Evolutionary conservation across 2,797 vertebrate genomes (phyloP), one percentile per base, ranked within the genome.

Genomic region (Gymnocypris eckloni): DNA sequence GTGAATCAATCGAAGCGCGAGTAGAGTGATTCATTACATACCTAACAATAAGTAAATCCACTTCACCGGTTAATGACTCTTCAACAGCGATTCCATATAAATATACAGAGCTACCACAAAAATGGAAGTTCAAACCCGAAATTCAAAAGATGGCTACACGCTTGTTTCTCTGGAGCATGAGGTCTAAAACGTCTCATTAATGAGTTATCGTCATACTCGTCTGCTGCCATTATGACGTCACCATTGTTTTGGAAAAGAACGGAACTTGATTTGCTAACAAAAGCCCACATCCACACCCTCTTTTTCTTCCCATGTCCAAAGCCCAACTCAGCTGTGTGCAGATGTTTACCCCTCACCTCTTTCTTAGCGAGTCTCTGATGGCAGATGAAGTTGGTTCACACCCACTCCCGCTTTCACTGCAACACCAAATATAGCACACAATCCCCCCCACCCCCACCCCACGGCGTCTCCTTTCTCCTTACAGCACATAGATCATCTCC

Each of bases 381-480:
- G 89, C 87, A 90, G 88, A 93, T 92, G 93, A 92, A 90, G 90
- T 56, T 83, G 81, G 86, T 93, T 92, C 92, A 92, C 87, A 83
- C 93, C 93, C 92, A 93, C 93, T 93, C 92, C 88, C 90, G 91
- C 90, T 90, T 90, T 93, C 90, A 93, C 91, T 92, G 92, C 90
- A 88, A 91, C 86, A 92, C 94, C 94, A 94, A 95, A 95, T 94
- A 94, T 94, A 95, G 94, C 93, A 93, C 93, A 94, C 91, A 91
- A 92, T 91, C 92, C 92, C 90, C 92, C 90, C 92, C 3, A 7
- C 91, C 89, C 88, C 18, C 33, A 25, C 67, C 92, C 93, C 93
- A 92, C 91, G 90, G 89, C 92, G 91, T 90, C 90, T 28, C 28
- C 41, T 77, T 93, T 91, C 91, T 91, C 93, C 91, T 93, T 89